These are phyloP conservation scores for Mionectes macconnelli DNA, from an alignment of 2,113 vertebrate species.

Conservation along the genomic window DNA sequence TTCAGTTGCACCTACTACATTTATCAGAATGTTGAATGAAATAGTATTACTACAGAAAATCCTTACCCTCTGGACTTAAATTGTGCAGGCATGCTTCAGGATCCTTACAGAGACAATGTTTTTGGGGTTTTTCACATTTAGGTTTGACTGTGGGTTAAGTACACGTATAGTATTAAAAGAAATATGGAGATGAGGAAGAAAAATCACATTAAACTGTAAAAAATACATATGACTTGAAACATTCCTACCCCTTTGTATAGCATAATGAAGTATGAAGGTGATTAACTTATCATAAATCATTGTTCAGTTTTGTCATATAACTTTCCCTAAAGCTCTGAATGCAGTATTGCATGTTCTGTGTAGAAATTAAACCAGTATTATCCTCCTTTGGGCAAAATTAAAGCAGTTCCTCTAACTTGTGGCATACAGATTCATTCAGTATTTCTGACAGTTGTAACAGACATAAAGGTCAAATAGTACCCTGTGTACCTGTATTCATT, in stretches of 20 bases:
- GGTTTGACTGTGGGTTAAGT: background rate
- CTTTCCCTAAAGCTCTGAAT: background rate
- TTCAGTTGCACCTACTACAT: background rate
- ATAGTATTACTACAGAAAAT: background rate
- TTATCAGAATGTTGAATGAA: background rate
- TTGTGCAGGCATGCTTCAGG: background rate
- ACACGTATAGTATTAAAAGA: background rate
- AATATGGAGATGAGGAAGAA: background rate
- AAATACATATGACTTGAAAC: background rate
- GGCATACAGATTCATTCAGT: background rate
- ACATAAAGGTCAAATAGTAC: conserved; percentile 27
- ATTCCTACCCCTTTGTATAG: background rate
- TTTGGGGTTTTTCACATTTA: background rate
- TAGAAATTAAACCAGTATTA: background rate
- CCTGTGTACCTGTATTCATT: background rate
- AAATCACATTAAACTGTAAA: background rate
- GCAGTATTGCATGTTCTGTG: background rate
- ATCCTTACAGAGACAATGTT: background rate
- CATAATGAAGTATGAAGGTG: background rate
- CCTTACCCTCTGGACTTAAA: background rate
- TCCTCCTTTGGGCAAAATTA: background rate
- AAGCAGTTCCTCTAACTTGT: background rate
- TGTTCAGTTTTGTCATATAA: background rate
- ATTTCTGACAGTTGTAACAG: background rate
- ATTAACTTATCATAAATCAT: conserved; percentile 22